phyloP scores from a whole-genome alignment of 2,888 invertebrate species.

The Hyalella azteca region DNA sequence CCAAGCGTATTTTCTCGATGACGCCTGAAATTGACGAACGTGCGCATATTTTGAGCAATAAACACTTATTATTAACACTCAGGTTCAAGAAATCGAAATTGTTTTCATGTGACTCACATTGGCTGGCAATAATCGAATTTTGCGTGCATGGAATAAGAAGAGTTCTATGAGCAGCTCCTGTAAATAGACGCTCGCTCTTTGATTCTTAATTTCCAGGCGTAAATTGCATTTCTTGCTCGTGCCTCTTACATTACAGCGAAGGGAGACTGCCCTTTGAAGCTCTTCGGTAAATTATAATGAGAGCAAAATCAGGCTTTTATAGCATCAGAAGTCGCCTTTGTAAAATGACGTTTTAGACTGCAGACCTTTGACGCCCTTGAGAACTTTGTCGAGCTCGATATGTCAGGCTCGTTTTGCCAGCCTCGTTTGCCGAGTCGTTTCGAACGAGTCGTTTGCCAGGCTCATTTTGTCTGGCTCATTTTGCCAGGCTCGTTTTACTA shows the following conservation, averaged over 20 bases:
- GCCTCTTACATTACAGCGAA: neutral
- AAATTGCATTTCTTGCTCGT: neutral
- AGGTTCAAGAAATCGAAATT: no score
- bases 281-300: slow-evolving; percentile 1
- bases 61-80: no score
- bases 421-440: no score
- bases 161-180: neutral
- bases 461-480: neutral
- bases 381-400: neutral
- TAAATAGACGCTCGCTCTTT: neutral
- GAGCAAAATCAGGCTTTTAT: neutral
- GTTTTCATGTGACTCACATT: no score
- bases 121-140: neutral
- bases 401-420: neutral
- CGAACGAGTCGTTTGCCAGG: neutral
- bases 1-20: no score
- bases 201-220: neutral
- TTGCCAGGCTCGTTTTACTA: neutral
- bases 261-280: neutral
- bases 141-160: neutral
- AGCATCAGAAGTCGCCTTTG: neutral
- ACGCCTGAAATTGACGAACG: no score
- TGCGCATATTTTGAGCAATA: no score
- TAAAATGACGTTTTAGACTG: neutral
- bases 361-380: slow-evolving; percentile 12